Base-by-base conservation (phyloP, 2,113 vertebrate genomes). In the Hyperopisus bebe region DNA sequence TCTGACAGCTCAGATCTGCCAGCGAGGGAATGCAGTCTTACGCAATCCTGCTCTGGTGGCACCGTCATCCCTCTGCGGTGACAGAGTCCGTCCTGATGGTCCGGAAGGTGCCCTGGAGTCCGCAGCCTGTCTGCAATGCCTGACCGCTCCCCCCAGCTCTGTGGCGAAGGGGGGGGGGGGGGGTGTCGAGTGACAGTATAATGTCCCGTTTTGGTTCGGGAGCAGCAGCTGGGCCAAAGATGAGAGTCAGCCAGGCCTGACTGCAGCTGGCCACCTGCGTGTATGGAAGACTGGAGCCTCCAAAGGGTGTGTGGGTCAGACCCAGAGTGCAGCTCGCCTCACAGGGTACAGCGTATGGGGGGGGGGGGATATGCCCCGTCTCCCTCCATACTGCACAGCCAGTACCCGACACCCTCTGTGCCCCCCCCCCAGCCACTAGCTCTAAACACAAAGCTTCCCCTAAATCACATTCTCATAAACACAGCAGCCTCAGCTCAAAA, bases 401-500 rank as follows among this genome's bases (percentile, higher is more conserved):
- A 70, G 27, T 31, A 31, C 62, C 58, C 3, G 10, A 70, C 27
- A 13, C n/a, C 62, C n/a, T 13, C 62, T 70, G 62, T 70, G 62
- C 9, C 62, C n/a, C 24, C 19, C 58, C 15, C 58, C 24, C 3
- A 3, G 62, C 62, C 53, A 7, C 19, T 21, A 19, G 19, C 7
- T 10, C 58, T n/a, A 74, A 74, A 74, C 70, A 17, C 62, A 2
- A 88, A 88, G 62, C 62, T 31, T 19, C 46, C 24, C 13, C 70
- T 27, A 55, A 48, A 83, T 89, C 47, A 53, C 21, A 44, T 89
- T 55, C 74, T 82, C 48, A 55, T 83, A 83, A 88, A 90, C 90
- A 86, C 47, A 88, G 48, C 35, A 85, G 27, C 87, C 87, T 44
- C 90, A 86, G 89, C 80, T 91, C 88, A 53, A 91, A 87, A 92